Conservation (phyloP, 2,113 vertebrate species). For the Hippocampus comes region DNA sequence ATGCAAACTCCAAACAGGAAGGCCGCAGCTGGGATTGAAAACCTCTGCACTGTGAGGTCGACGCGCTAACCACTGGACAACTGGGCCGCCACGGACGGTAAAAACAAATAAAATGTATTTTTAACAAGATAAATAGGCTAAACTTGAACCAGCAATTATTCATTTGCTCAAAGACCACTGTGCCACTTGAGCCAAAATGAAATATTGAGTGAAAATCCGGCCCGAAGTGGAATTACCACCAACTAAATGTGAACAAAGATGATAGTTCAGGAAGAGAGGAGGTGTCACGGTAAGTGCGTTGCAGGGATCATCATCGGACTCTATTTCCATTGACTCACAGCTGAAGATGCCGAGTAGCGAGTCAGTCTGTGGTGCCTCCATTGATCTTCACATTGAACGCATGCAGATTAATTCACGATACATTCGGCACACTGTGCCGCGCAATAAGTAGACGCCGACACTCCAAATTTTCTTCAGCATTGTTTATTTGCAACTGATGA, state of each 20-base stretch:
- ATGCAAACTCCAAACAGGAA: no score
- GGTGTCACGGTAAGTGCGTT: not conserved
- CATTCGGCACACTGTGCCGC: not conserved
- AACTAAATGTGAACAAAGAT: not conserved
- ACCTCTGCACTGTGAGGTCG: no score
- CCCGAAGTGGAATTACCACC: not conserved
- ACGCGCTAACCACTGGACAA: no score
- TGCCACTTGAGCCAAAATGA: no score
- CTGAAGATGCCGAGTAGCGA: not conserved
- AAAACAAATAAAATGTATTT: no score
- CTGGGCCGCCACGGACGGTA: no score
- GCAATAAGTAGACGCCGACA: not conserved
- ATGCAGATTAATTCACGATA: not conserved
- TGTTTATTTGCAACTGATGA: slow-evolving; percentile 1
- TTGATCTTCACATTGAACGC: not conserved
- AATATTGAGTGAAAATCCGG: no score
- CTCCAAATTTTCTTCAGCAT: not conserved
- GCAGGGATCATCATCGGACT: not conserved
- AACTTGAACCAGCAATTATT: no score
- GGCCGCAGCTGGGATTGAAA: no score
- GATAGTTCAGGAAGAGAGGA: not conserved
- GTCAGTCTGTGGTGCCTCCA: not conserved
- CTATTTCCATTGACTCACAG: not conserved
- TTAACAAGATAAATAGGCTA: no score
- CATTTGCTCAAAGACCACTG: no score